phyloP scores from a whole-genome alignment of 2,797 vertebrate genomes.

The Scarus forsteni region DNA sequence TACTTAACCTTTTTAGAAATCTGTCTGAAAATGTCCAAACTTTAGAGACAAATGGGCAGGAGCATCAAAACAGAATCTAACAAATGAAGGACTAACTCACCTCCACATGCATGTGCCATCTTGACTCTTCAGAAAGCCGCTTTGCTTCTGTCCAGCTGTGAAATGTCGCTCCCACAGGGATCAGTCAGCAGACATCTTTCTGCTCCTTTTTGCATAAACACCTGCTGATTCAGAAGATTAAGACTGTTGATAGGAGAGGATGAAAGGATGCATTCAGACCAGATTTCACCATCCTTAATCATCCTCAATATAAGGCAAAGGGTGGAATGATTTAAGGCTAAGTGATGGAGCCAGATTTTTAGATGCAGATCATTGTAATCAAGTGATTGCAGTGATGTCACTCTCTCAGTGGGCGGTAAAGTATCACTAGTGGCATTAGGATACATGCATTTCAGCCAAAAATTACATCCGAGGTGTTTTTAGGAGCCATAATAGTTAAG shows the following conservation, averaged over 20 bases:
- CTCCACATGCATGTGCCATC: constrained; percentile 84
- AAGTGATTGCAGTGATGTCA: too few relatives aligned
- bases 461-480: too few relatives aligned
- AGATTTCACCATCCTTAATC: constrained; percentile 17
- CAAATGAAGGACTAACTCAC: constrained; percentile 82
- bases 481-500: too few relatives aligned
- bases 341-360: too few relatives aligned
- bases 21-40: constrained; percentile 29
- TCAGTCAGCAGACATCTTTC: constrained; percentile 32
- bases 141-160: constrained; percentile 63
- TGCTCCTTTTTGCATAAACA: constrained; percentile 45
- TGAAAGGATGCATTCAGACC: constrained; percentile 18
- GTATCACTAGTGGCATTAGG: too few relatives aligned
- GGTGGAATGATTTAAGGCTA: background rate
- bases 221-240: constrained; percentile 30
- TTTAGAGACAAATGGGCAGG: constrained; percentile 23
- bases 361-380: too few relatives aligned
- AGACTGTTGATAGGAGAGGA: constrained; percentile 3
- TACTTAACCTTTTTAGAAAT: constrained; percentile 17
- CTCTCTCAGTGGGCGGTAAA: too few relatives aligned
- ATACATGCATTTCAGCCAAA: too few relatives aligned
- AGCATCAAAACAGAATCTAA: constrained; percentile 42
- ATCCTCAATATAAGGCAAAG: background rate
- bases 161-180: constrained; percentile 32
- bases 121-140: constrained; percentile 55